Conservation (phyloP, 2,113 vertebrate species). For the Antechinus flavipes region DNA sequence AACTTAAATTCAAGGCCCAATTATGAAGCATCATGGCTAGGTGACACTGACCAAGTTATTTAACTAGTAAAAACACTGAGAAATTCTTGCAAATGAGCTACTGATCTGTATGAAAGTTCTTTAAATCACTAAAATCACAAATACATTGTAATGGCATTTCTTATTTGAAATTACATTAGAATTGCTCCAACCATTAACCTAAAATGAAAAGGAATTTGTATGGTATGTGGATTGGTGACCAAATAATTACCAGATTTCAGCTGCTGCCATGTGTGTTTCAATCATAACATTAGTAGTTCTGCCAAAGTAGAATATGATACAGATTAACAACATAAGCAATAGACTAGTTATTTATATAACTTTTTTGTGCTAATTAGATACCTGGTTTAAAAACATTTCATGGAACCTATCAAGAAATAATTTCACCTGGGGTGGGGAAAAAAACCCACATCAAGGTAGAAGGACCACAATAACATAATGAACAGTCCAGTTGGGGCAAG, state of each 20-base stretch:
- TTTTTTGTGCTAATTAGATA: neutral
- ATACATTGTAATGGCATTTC: neutral
- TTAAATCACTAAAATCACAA: neutral
- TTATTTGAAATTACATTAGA: neutral
- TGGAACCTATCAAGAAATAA: neutral
- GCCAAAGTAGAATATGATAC: neutral
- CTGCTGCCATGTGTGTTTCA: neutral
- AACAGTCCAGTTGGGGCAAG: neutral
- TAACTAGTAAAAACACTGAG: neutral
- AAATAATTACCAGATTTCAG: neutral
- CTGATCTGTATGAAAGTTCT: neutral
- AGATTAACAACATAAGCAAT: neutral
- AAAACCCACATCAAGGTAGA: neutral
- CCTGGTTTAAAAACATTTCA: neutral
- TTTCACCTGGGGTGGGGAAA: neutral
- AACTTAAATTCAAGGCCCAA: neutral
- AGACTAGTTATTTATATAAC: neutral
- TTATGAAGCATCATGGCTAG: neutral
- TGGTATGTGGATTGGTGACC: neutral
- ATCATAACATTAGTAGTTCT: neutral
- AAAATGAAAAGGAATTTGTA: neutral
- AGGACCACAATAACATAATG: neutral
- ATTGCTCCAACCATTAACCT: neutral
- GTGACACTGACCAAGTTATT: neutral
- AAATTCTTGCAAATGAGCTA: neutral